Evolutionary conservation across 2,797 vertebrate genomes (phyloP).

Genomic region (Melanotaenia pygmaea): DNA sequence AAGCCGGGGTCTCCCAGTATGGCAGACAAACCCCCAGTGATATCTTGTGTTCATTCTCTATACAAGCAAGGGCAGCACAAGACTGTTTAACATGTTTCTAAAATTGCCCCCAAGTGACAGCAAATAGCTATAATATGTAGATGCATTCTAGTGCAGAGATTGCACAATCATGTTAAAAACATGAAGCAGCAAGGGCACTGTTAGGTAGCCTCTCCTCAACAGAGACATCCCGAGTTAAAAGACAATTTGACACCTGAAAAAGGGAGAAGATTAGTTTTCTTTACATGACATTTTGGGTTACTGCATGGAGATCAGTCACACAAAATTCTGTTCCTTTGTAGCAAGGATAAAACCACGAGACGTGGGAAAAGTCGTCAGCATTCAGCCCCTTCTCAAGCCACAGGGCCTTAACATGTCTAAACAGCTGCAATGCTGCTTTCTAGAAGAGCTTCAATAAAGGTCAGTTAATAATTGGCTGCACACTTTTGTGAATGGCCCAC

Average conservation of each 20-base stretch:
- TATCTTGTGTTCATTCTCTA: no score
- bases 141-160: neutral
- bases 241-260: neutral
- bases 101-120: neutral
- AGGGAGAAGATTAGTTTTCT: neutral
- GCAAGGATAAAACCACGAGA: constrained; percentile 5
- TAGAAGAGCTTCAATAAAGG: constrained; percentile 53
- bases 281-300: neutral
- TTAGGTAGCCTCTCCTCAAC: constrained; percentile 9
- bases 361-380: constrained; percentile 15
- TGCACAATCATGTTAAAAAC: neutral
- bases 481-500: constrained; percentile 13
- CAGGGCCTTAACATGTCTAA: neutral
- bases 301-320: neutral
- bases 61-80: neutral
- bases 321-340: neutral
- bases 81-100: neutral
- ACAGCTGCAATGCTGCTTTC: neutral
- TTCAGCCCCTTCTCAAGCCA: constrained; percentile 12
- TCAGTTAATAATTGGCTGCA: constrained; percentile 52
- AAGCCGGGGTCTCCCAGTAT: neutral
- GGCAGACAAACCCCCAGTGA: no score
- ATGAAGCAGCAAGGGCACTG: constrained; percentile 1
- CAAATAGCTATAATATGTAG: neutral
- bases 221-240: constrained; percentile 14